Conservation (phyloP, 2,888 invertebrate genomes). For the Ichneumoninae sp. region DNA sequence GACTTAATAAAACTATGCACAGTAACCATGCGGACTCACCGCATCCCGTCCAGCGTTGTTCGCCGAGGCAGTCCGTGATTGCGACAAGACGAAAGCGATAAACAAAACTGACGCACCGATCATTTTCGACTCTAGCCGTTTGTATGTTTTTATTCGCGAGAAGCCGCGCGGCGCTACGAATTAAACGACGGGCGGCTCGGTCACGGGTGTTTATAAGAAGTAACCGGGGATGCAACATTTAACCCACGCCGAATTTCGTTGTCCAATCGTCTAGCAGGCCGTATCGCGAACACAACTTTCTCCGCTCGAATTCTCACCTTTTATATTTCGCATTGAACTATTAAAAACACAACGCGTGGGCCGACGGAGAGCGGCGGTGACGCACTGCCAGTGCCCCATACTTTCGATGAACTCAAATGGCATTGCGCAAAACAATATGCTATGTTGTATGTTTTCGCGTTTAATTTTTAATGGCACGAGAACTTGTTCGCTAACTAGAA, state of each 20-base stretch:
- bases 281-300: slow-evolving; percentile 58
- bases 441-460: slow-evolving; percentile 21
- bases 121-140: slow-evolving; percentile 16
- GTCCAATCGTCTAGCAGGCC: slow-evolving; percentile 62
- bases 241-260: slow-evolving; percentile 65
- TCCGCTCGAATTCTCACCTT: slow-evolving; percentile 62
- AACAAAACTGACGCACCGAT: slow-evolving; percentile 4
- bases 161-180: slow-evolving; percentile 24
- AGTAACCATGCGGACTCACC: slow-evolving; percentile 59
- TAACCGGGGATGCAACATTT: slow-evolving; percentile 30
- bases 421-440: slow-evolving; percentile 46
- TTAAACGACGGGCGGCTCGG: slow-evolving; percentile 32
- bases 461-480: not conserved
- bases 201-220: slow-evolving; percentile 56
- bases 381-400: slow-evolving; percentile 44
- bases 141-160: not conserved
- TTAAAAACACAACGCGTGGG: slow-evolving; percentile 49
- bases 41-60: slow-evolving; percentile 57
- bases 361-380: slow-evolving; percentile 50
- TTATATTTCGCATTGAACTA: slow-evolving; percentile 55
- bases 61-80: slow-evolving; percentile 34
- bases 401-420: slow-evolving; percentile 35
- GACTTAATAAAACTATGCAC: not conserved
- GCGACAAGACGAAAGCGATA: slow-evolving; percentile 23
- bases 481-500: no score